Conservation (phyloP, 2,888 invertebrate species). For the Campaea margaritaria region DNA sequence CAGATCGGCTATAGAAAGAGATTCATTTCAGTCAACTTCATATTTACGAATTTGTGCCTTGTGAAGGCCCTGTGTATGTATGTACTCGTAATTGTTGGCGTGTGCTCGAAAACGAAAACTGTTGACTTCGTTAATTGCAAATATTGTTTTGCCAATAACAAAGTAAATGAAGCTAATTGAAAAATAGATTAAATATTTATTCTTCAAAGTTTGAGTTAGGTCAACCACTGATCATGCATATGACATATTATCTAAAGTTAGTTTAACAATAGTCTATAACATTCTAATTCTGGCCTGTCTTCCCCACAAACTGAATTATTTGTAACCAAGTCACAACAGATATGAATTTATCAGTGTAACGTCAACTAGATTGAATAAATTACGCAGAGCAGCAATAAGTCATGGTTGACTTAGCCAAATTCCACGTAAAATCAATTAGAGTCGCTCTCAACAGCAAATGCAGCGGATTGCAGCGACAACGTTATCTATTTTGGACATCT, state of each 20-base stretch:
- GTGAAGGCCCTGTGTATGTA: no score
- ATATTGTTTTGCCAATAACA: no score
- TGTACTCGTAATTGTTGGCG: neutral
- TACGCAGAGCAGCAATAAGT: constrained; percentile 35
- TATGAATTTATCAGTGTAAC: constrained; percentile 23
- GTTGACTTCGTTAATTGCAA: no score
- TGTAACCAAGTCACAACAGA: constrained; percentile 16
- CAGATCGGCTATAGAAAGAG: constrained; percentile 28
- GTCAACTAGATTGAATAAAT: constrained; percentile 28
- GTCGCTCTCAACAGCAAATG: constrained; percentile 27
- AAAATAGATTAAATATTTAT: no score
- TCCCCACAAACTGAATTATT: constrained; percentile 16
- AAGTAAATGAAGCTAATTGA: no score
- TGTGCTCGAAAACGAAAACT: neutral
- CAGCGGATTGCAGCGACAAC: constrained; percentile 37
- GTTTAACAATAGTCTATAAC: no score
- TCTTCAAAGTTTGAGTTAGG: no score
- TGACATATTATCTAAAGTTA: no score
- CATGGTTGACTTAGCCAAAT: constrained; percentile 33
- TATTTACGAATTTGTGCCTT: no score
- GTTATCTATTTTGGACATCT: constrained; percentile 34
- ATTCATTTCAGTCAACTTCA: constrained; percentile 37
- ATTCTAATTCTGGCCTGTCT: neutral
- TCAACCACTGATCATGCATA: no score
- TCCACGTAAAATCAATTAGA: constrained; percentile 39